phyloP scores from a whole-genome alignment of 2,888 invertebrate species.

The Zaprionus obscuricornis region DNA sequence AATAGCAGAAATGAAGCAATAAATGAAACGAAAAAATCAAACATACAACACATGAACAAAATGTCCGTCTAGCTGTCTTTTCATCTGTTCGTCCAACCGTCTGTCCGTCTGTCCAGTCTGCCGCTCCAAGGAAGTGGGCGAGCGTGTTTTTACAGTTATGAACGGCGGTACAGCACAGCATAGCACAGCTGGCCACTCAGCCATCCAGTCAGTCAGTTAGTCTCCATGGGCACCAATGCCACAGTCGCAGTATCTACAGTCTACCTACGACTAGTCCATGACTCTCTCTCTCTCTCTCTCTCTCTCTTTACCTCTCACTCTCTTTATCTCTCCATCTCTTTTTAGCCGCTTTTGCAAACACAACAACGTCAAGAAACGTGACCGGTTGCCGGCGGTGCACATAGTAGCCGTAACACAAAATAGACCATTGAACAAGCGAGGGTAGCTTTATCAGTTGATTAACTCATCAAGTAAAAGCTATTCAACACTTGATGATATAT shows the following conservation, averaged over 20 bases:
- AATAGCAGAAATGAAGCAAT: constrained; percentile 46
- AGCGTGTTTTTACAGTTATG: constrained; percentile 79
- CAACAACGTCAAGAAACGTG: constrained; percentile 53
- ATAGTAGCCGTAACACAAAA: constrained; percentile 48
- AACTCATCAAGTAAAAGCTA: too few species aligned
- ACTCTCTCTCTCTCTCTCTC: constrained; percentile 15
- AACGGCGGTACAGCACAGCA: too few species aligned
- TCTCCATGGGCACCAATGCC: constrained; percentile 29
- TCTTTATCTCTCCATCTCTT: too few species aligned
- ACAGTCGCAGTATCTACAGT: constrained; percentile 6
- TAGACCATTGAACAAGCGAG: constrained; percentile 34
- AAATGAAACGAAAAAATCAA: constrained; percentile 68
- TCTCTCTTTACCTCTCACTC: constrained; percentile 25
- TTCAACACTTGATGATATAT: too few species aligned
- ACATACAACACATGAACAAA: constrained; percentile 57
- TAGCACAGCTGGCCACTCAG: constrained; percentile 64
- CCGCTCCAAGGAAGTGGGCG: constrained; percentile 73
- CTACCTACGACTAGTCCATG: constrained; percentile 15
- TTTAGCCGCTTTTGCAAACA: too few species aligned
- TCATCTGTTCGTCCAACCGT: too few species aligned
- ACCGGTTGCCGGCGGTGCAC: constrained; percentile 70
- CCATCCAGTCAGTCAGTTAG: constrained; percentile 6
- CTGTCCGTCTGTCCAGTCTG: neutral
- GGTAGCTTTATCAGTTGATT: too few species aligned
- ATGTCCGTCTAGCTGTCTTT: too few species aligned